A percentile compares a stretch with the other conserved stretches of the same genome.
Conservation (phyloP, 2,113 vertebrate species). For the Neopipo cinnamomea region DNA sequence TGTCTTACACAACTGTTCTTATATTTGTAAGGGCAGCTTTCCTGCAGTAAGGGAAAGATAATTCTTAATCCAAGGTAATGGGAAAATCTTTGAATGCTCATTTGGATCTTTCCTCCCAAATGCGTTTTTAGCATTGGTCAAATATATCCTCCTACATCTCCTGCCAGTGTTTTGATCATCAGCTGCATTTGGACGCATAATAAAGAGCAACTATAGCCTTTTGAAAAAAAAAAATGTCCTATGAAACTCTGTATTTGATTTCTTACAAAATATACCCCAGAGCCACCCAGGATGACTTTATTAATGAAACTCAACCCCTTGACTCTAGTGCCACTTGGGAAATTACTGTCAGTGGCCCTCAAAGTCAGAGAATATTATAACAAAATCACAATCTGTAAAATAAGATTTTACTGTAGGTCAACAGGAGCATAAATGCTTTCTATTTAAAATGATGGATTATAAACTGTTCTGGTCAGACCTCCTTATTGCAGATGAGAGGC, state of each 20-base stretch:
- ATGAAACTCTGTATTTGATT: not conserved
- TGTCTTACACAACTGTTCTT: not conserved
- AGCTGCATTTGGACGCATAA: not conserved
- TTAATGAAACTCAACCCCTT: not conserved
- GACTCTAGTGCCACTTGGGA: not conserved
- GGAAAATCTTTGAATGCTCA: not conserved
- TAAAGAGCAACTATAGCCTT: not conserved
- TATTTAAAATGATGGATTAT: slow-evolving; percentile 14
- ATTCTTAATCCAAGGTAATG: not conserved
- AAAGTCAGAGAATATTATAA: not conserved
- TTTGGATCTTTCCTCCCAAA: not conserved
- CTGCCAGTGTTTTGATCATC: not conserved
- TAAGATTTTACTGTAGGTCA: not conserved
- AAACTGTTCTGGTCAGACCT: not conserved
- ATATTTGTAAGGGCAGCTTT: not conserved
- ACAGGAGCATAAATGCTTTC: not conserved
- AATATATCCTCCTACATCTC: not conserved
- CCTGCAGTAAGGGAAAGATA: not conserved
- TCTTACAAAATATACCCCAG: not conserved
- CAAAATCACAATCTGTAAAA: slow-evolving; percentile 3
- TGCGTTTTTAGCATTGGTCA: not conserved
- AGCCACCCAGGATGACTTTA: not conserved
- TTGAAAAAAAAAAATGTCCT: not conserved
- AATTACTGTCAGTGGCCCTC: not conserved
- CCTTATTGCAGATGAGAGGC: not conserved